A percentile compares a stretch with the other conserved stretches of the same genome.
Conservation (phyloP, 2,888 invertebrate genomes). For the Troides helena region DNA sequence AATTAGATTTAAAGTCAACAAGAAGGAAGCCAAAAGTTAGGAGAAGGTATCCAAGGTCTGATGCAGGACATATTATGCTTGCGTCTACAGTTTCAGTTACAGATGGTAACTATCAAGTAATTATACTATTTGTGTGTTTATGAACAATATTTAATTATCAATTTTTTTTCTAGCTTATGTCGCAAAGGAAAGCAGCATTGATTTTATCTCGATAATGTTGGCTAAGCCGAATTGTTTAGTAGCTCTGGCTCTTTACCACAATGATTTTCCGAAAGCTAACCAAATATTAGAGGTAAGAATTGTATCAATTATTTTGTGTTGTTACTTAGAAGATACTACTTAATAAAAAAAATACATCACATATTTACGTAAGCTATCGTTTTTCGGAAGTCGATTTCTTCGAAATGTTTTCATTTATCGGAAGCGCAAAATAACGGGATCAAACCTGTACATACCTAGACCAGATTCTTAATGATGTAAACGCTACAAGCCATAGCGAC, state of each 20-base stretch:
- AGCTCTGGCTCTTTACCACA: conserved; percentile 86
- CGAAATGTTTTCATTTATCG: too few species aligned
- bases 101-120: conserved; percentile 50
- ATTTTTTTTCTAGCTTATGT: conserved; percentile 49
- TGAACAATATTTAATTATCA: not conserved
- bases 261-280: conserved; percentile 86
- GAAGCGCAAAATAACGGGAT: too few species aligned
- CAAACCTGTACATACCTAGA: too few species aligned
- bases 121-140: conserved; percentile 2
- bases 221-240: conserved; percentile 87
- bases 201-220: conserved; percentile 85
- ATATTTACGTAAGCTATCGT: too few species aligned
- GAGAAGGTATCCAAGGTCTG: conserved; percentile 60
- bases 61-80: conserved; percentile 61
- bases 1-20: conserved; percentile 53
- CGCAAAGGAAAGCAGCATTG: conserved; percentile 58
- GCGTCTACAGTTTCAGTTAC: conserved; percentile 63
- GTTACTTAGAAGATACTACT: too few species aligned
- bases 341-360: too few species aligned
- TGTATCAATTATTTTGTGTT: not conserved
- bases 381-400: too few species aligned
- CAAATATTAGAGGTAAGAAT: conserved; percentile 88
- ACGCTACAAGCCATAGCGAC: too few species aligned
- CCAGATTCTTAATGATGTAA: too few species aligned
- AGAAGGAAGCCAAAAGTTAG: conserved; percentile 66